Base-by-base conservation (phyloP, 2,113 vertebrate genomes). In the Panthera tigris region DNA sequence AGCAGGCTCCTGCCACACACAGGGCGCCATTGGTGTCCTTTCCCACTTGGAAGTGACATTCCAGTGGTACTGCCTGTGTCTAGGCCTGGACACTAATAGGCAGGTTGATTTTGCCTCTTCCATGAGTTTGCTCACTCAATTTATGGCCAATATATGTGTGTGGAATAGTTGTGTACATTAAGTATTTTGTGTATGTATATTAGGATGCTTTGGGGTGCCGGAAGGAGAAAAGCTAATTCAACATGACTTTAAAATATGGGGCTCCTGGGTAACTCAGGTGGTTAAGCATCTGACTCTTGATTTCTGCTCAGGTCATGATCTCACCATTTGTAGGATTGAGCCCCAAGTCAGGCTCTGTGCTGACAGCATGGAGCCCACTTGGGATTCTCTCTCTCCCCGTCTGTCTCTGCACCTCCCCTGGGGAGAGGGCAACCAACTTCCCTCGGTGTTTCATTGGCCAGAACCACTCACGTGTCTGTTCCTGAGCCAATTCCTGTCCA, bases 1-100 rank as follows among this genome's bases (percentile, higher is more conserved):
- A 16, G 14, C 29, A 23, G 55, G 36, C 84, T 86, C 74, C 74
- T 33, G 48, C 19, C 21, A 36, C 89, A 39, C 25, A 1, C 1
- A 4, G 21, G n/a, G 33, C 0, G 1, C 3, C 36, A 3, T 0
- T 1, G 27, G 5, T n/a, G 36, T 41, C 39, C n/a, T 52, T 82
- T 41, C 29, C 15, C 10, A 19, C 9, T 8, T 2, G 25, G 45
- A 19, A 4, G 52, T 21, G 55, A 16, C 39, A 5, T 87, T 45
- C 66, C 39, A 7, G 31, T 12, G 33, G 6, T 15, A 18, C 36
- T 16, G 16, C n/a, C 84, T 0, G 0, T 82, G 31, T 61, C 79
- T 41, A 18, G 71, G 3, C 55, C 71, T 41, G 69, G 15, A 29
- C 23, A 31, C 15, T 27, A 12, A 2, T 5, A 57, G 33, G 41